A percentile compares a stretch with the other conserved stretches of the same genome.
These are phyloP conservation scores for Drosophila fungiperda DNA, from an alignment of 2,888 invertebrate species.

Conservation along the genomic window DNA sequence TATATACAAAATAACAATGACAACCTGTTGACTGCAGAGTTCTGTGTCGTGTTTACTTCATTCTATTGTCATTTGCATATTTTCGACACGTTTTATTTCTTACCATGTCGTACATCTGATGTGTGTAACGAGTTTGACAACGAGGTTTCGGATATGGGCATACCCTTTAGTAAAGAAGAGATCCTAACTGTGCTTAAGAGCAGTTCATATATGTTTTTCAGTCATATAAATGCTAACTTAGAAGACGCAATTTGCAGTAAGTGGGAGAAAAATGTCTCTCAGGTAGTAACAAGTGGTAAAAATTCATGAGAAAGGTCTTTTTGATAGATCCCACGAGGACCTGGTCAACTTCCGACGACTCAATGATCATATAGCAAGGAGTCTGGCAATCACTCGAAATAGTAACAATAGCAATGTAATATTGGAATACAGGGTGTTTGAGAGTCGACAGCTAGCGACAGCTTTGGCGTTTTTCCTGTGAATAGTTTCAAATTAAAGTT, in stretches of 20 bases:
- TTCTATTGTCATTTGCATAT: conserved; percentile 31
- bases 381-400: not conserved
- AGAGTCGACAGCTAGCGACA: not conserved
- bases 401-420: not conserved
- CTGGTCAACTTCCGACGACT: no score
- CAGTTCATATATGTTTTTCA: not conserved
- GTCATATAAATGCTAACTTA: not conserved
- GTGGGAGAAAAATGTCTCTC: not conserved
- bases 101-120: conserved; percentile 9
- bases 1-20: conserved; percentile 11
- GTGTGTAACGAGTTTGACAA: conserved; percentile 13
- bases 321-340: not conserved
- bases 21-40: conserved; percentile 40
- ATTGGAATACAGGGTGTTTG: conserved; percentile 18
- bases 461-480: not conserved
- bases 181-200: not conserved
- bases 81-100: conserved; percentile 19
- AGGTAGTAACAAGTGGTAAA: not conserved
- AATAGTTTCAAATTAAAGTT: not conserved
- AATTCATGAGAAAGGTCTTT: not conserved
- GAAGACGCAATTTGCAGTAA: not conserved
- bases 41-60: conserved; percentile 15
- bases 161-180: conserved; percentile 15
- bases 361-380: not conserved
- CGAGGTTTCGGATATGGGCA: not conserved